A percentile compares a stretch with the other conserved stretches of the same genome.
These are phyloP conservation scores for Aphelenchoides fujianensis DNA, from an alignment of 1,140 invertebrate species.

Conservation along the genomic window DNA sequence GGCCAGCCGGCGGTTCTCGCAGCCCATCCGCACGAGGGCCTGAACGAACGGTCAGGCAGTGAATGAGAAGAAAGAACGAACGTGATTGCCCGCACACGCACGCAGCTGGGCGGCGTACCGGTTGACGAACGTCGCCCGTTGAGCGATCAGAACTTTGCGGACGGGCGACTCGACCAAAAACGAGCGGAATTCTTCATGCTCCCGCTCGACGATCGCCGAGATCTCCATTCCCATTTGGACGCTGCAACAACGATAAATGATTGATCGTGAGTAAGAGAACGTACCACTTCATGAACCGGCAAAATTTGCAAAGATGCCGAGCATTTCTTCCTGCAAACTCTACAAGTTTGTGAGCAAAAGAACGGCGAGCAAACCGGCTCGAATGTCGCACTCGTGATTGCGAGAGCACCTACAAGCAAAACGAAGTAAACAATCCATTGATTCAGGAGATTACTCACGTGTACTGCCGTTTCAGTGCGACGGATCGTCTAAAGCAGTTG, in stretches of 20 bases:
- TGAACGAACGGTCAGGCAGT: neutral
- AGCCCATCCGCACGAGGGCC: conserved; percentile 3
- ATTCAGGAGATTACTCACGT: neutral
- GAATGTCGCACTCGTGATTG: neutral
- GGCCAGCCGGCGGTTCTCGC: neutral
- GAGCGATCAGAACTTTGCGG: neutral
- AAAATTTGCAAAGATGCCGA: neutral
- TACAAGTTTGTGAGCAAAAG: neutral
- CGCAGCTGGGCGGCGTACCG: neutral
- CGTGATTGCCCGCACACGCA: neutral
- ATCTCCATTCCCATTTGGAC: conserved; percentile 2
- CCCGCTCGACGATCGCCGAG: neutral
- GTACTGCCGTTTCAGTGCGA: neutral
- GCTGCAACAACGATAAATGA: no score
- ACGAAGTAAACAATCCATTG: neutral
- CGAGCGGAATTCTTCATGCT: neutral
- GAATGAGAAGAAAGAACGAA: neutral
- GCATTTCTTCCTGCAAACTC: neutral
- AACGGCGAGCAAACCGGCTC: neutral
- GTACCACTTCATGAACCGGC: neutral
- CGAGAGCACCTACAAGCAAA: neutral
- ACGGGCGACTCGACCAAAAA: neutral
- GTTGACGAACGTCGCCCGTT: neutral
- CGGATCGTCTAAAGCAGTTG: no score
- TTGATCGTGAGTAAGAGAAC: no score